Evolutionary conservation across 1,140 invertebrate species (phyloP).

Genomic region (Sarcophaga peregrina): DNA sequence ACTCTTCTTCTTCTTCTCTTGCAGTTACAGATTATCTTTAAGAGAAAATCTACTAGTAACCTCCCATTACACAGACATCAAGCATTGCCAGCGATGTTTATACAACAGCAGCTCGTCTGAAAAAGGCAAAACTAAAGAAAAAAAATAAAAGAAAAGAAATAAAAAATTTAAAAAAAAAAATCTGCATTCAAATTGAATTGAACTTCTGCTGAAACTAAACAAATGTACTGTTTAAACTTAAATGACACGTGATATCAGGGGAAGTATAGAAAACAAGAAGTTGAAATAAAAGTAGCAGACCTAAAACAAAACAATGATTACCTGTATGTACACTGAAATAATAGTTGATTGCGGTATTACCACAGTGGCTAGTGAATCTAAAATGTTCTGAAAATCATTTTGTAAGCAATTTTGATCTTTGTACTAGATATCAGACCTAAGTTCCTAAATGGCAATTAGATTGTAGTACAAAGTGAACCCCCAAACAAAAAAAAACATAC

Average conservation of each 20-base stretch:
- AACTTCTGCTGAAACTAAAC: background rate
- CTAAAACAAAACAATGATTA: background rate
- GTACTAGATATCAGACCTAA: no score
- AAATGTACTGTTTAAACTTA: slow-evolving; percentile 39
- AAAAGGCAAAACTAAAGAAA: background rate
- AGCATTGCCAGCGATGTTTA: background rate
- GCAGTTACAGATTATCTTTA: slow-evolving; percentile 4
- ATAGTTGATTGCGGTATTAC: background rate
- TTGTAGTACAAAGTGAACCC: no score
- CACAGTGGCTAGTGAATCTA: background rate
- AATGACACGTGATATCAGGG: slow-evolving; percentile 25
- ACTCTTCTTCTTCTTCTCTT: background rate
- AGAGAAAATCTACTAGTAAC: slow-evolving; percentile 14
- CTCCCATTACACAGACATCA: slow-evolving; percentile 21
- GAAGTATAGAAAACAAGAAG: background rate
- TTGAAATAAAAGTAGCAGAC: background rate
- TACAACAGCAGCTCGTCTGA: background rate
- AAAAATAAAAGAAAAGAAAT: no score
- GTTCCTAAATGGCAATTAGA: no score
- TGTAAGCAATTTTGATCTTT: no score
- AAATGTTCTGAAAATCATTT: no score
- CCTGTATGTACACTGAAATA: background rate
- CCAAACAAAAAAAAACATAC: no score
- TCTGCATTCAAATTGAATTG: slow-evolving; percentile 35
- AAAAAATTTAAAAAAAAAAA: background rate